These are phyloP conservation scores for Synodontis membranacea DNA, from an alignment of 2,113 vertebrate species.

Conservation along the genomic window DNA sequence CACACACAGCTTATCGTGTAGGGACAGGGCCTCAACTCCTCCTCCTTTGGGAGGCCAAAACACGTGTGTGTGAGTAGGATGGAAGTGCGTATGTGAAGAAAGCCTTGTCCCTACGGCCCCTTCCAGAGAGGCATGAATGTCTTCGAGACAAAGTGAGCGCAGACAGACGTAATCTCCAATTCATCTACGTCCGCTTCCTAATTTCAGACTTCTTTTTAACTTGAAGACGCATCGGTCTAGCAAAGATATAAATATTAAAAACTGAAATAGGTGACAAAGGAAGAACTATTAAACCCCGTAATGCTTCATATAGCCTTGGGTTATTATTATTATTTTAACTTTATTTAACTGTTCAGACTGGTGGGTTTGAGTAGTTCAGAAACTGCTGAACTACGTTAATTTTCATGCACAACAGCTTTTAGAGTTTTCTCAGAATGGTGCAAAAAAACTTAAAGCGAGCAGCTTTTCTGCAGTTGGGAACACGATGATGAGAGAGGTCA, in stretches of 20 bases:
- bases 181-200: neutral
- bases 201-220: neutral
- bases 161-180: neutral
- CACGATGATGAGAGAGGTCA: too few species aligned
- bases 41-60: slow-evolving; percentile 51
- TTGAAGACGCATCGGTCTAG: neutral
- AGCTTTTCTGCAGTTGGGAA: neutral
- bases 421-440: neutral
- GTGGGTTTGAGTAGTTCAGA: neutral
- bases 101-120: slow-evolving; percentile 6
- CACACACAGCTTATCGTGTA: slow-evolving; percentile 67
- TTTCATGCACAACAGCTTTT: neutral
- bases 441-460: neutral
- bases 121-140: slow-evolving; percentile 2
- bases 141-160: neutral
- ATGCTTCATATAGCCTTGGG: neutral
- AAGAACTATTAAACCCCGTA: neutral
- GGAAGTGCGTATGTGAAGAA: slow-evolving; percentile 28
- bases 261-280: neutral
- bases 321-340: neutral
- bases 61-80: slow-evolving; percentile 18
- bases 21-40: slow-evolving; percentile 71
- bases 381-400: neutral
- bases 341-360: neutral
- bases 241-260: neutral